phyloP scores from a whole-genome alignment of 2,888 invertebrate genomes.

The Acanthococcus lagerstroemiae region DNA sequence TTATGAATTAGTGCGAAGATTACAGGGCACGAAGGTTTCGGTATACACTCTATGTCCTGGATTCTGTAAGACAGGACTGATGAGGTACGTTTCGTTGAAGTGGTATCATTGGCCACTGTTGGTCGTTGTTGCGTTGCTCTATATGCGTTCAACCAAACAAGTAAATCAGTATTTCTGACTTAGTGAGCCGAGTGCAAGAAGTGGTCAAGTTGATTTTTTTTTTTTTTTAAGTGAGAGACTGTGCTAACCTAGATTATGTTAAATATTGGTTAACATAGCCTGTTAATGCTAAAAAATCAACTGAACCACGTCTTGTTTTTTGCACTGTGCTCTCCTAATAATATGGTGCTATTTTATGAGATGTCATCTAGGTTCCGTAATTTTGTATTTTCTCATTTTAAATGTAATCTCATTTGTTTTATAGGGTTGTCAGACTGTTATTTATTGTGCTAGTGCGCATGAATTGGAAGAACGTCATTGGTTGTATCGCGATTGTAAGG shows the following conservation, averaged over 20 bases:
- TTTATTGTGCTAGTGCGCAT: constrained; percentile 63
- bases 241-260: too few relatives aligned
- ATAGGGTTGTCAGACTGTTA: constrained; percentile 67
- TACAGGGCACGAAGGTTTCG: constrained; percentile 46
- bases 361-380: too few relatives aligned
- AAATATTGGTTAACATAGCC: too few relatives aligned
- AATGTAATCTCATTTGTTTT: constrained; percentile 27
- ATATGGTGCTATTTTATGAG: too few relatives aligned
- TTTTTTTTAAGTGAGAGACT: background rate
- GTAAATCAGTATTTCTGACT: too few relatives aligned
- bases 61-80: constrained; percentile 66
- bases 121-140: constrained; percentile 58
- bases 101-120: constrained; percentile 66
- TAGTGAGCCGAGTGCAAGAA: too few relatives aligned
- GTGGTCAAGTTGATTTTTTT: background rate
- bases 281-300: too few relatives aligned
- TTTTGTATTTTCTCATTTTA: background rate
- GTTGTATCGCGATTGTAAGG: constrained; percentile 63
- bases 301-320: background rate
- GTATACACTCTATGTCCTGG: constrained; percentile 67
- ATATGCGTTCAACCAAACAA: constrained; percentile 62
- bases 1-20: constrained; percentile 51
- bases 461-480: constrained; percentile 52
- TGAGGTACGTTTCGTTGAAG: constrained; percentile 51
- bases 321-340: background rate